Evolutionary conservation across 2,888 invertebrate genomes (phyloP).

Genomic region (Hylaea fasciaria): DNA sequence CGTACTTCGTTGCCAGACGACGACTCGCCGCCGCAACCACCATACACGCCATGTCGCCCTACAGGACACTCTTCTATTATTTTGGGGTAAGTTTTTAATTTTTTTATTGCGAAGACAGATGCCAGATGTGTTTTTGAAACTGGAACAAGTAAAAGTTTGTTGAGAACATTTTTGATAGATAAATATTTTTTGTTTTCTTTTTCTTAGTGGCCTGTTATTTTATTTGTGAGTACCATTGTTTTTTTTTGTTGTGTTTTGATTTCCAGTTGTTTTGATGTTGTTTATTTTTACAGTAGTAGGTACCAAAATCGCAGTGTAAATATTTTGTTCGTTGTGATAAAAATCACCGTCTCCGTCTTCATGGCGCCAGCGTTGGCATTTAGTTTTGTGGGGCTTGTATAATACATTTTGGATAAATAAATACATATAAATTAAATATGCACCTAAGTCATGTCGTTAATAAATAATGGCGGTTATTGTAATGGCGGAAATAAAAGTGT

Average conservation of each 20-base stretch:
- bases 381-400: not conserved
- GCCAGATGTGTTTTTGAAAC: constrained; percentile 1
- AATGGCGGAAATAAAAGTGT: too few relatives aligned
- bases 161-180: not conserved
- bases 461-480: too few relatives aligned
- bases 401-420: not conserved
- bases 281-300: too few relatives aligned
- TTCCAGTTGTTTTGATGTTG: too few relatives aligned
- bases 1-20: constrained; percentile 50
- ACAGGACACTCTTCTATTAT: constrained; percentile 56
- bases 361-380: too few relatives aligned
- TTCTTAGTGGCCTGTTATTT: not conserved
- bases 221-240: not conserved
- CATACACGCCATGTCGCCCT: constrained; percentile 65
- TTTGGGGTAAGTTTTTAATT: constrained; percentile 67
- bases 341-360: too few relatives aligned
- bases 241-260: too few relatives aligned
- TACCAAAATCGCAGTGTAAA: too few relatives aligned
- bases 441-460: not conserved
- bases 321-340: too few relatives aligned
- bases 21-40: constrained; percentile 61
- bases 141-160: not conserved
- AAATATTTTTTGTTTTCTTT: not conserved
- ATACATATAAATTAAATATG: not conserved
- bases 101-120: not conserved